Evolutionary conservation across 2,888 invertebrate species (phyloP), one percentile per base, ranked within the genome.

Genomic region (Epsilonema sp.): DNA sequence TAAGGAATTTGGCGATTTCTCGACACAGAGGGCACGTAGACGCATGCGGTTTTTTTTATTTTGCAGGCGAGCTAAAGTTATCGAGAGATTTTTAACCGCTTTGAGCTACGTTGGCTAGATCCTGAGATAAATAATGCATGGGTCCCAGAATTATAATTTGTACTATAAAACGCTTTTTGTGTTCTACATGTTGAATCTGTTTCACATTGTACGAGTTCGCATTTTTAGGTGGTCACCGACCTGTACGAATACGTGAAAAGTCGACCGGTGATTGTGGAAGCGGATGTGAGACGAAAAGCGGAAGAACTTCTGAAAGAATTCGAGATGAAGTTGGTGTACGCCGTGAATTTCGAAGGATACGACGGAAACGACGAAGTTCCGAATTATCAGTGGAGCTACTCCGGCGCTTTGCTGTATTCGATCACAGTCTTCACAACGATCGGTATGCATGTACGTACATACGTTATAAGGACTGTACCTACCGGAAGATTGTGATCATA

Each of bases 351-450:
- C 45, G 61, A 64, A 50, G 67, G 67, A 1, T 63, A 63, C 53
- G 63, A 63, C 51, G 63, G 61, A 43, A 55, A 60, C 39, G 61
- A 63, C 44, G 62, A 63, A 47, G 45, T 49, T 20, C 43, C 52
- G 4, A 26, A 37, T 21, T 61, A 50, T 44, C 67, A 68, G 50
- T 69, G 69, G 69, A 66, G 67, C 1, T 67, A 65, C 51, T 65
- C 67, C 11, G 66, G 67, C 20, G 66, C 69, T 2, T 53, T 69
- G 25, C 58, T 69, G 21, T 69, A 66, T 53, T 68, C 68, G 20
- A 65, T 67, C 45, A 67, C 66, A 0, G 66, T 68, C 13, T 68
- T 69, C 56, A 69, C 68, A 19, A 69, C 68, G 0, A 68, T 69
- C 24, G 68, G 68, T 67, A 53, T 55, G 57, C 45, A 3, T 11